Conservation (phyloP, 1,140 invertebrate species). For the Orius laevigatus region DNA sequence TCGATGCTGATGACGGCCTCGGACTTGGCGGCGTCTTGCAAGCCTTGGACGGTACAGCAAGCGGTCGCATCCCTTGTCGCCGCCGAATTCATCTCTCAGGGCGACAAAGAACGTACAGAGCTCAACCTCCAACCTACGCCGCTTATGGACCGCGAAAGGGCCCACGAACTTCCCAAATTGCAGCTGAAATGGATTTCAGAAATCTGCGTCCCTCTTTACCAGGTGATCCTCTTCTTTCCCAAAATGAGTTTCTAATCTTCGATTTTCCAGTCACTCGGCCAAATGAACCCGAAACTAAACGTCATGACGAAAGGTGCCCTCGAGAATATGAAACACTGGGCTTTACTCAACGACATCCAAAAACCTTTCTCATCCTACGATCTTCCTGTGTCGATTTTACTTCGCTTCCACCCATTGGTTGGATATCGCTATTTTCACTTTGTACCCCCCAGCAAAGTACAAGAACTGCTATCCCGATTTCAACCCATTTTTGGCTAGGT, state of each 20-base stretch:
- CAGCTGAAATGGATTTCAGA: conserved; percentile 30
- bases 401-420: too few relatives aligned
- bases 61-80: conserved; percentile 29
- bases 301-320: conserved; percentile 29
- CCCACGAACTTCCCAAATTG: conserved; percentile 29
- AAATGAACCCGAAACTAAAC: conserved; percentile 29
- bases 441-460: too few relatives aligned
- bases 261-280: conserved; percentile 25
- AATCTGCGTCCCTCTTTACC: conserved; percentile 30
- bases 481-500: too few relatives aligned
- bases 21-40: conserved; percentile 46
- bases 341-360: conserved; percentile 18
- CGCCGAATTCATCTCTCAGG: conserved; percentile 31
- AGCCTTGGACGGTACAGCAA: conserved; percentile 46
- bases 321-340: conserved; percentile 29
- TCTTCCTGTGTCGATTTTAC: too few relatives aligned
- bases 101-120: conserved; percentile 43
- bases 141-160: conserved; percentile 29
- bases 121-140: conserved; percentile 33
- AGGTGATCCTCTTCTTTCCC: conserved; percentile 23
- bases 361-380: too few relatives aligned
- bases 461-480: too few relatives aligned
- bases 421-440: too few relatives aligned
- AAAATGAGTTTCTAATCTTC: background rate
- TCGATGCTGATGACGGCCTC: conserved; percentile 53